A percentile compares a stretch with the other conserved stretches of the same genome.
These are phyloP conservation scores for Ariolimax columbianus DNA, from an alignment of 2,888 invertebrate genomes.

Conservation along the genomic window DNA sequence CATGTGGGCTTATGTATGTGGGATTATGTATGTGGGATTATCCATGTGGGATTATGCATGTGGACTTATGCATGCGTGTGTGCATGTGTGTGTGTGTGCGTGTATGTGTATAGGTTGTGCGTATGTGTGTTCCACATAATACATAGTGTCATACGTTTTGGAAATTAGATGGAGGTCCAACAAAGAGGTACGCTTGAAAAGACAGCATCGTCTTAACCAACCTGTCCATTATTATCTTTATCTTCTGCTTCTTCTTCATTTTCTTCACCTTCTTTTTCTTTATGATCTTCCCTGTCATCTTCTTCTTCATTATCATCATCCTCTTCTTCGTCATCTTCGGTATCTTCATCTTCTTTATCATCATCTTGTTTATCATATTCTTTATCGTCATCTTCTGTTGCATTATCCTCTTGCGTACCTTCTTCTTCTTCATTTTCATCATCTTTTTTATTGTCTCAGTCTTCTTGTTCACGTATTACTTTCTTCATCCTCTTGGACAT, in stretches of 20 bases:
- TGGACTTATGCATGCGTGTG: too few species aligned
- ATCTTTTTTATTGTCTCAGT: background rate
- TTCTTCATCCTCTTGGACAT: background rate
- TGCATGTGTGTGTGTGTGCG: too few species aligned
- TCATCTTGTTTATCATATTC: background rate
- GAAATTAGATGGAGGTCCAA: too few species aligned
- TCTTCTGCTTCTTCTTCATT: background rate
- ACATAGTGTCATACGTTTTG: too few species aligned
- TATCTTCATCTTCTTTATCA: background rate
- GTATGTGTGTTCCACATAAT: too few species aligned
- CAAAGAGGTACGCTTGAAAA: too few species aligned
- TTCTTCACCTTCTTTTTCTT: background rate
- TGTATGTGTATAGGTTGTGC: too few species aligned
- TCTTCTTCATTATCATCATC: background rate
- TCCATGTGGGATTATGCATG: too few species aligned
- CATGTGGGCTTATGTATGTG: too few species aligned
- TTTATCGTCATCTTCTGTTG: background rate
- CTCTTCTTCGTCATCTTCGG: background rate
- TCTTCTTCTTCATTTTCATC: constrained; percentile 18
- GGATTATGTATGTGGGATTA: too few species aligned
- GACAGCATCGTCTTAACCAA: too few species aligned
- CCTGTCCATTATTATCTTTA: too few species aligned
- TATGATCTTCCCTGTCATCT: background rate
- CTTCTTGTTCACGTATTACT: background rate
- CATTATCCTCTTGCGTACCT: background rate